Evolutionary conservation across 2,797 vertebrate species (phyloP).

Genomic region (Oryzias dopingdopingensis): DNA sequence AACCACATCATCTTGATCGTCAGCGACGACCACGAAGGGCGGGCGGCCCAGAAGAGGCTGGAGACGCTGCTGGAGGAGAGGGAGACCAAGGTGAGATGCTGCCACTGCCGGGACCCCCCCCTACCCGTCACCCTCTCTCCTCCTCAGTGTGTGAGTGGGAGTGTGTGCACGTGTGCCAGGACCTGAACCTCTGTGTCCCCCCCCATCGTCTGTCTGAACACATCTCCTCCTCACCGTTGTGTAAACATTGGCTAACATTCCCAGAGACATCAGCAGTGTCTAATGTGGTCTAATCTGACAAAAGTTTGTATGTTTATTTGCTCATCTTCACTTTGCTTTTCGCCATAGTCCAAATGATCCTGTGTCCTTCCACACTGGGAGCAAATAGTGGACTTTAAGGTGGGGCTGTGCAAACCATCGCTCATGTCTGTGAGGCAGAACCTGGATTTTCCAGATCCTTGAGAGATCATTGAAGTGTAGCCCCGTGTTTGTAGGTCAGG

Average conservation of each 20-base stretch:
- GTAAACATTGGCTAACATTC: slow-evolving; percentile 91
- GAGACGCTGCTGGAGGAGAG: slow-evolving; percentile 97
- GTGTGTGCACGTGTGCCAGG: slow-evolving; percentile 39
- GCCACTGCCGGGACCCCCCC: slow-evolving; percentile 19
- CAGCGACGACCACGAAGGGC: slow-evolving; percentile 97
- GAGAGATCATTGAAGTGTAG: slow-evolving; percentile 10
- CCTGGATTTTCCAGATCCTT: slow-evolving; percentile 10
- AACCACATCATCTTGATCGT: slow-evolving; percentile 98
- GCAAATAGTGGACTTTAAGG: slow-evolving; percentile 91
- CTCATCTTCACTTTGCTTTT: slow-evolving; percentile 97
- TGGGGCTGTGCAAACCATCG: slow-evolving; percentile 94
- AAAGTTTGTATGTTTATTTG: slow-evolving; percentile 90
- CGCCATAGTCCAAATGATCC: slow-evolving; percentile 96
- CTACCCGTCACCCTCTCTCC: neutral
- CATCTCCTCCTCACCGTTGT: slow-evolving; percentile 92
- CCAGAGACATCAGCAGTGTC: slow-evolving; percentile 91
- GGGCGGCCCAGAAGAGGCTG: slow-evolving; percentile 96
- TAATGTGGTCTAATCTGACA: slow-evolving; percentile 93
- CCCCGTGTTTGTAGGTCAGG: too few species aligned
- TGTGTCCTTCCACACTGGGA: slow-evolving; percentile 90
- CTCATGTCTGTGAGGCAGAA: slow-evolving; percentile 13
- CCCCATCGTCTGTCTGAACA: slow-evolving; percentile 88
- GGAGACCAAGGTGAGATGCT: slow-evolving; percentile 94
- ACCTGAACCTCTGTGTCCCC: slow-evolving; percentile 83
- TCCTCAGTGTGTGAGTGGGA: slow-evolving; percentile 35